Conservation (phyloP, 2,113 vertebrate genomes). For the Paradoxurus hermaphroditus region DNA sequence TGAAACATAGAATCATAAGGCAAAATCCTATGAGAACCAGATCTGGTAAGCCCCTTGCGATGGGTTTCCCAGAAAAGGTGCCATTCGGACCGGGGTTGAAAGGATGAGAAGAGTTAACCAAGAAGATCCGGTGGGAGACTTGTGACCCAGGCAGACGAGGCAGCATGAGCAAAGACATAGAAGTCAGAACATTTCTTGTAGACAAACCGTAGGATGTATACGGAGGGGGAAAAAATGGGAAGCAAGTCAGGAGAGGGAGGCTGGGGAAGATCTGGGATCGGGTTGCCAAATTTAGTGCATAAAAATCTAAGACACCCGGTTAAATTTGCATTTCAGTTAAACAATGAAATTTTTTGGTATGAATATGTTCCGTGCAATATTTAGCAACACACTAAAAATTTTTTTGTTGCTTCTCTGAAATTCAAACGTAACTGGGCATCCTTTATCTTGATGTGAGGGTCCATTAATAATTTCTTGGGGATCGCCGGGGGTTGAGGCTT, state of each 20-base stretch:
- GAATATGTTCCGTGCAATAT: background rate
- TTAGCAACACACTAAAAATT: background rate
- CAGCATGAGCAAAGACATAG: background rate
- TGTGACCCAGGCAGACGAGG: background rate
- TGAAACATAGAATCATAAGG: background rate
- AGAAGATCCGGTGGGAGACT: background rate
- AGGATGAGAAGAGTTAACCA: background rate
- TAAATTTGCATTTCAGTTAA: background rate
- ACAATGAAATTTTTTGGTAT: background rate
- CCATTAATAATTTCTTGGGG: background rate
- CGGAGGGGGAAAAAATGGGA: background rate
- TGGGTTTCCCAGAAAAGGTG: background rate
- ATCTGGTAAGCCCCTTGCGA: background rate
- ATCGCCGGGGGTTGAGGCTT: background rate
- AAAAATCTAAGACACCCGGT: background rate
- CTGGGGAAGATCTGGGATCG: background rate
- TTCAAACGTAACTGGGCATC: background rate
- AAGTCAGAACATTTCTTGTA: background rate
- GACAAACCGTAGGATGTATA: background rate
- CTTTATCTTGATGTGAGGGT: background rate
- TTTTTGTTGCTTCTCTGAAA: background rate
- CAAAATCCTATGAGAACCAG: background rate
- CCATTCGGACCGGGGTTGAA: background rate
- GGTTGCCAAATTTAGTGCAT: background rate
- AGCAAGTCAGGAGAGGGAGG: background rate